Conservation (phyloP, 2,888 invertebrate species). For the Cotesia congregata region DNA sequence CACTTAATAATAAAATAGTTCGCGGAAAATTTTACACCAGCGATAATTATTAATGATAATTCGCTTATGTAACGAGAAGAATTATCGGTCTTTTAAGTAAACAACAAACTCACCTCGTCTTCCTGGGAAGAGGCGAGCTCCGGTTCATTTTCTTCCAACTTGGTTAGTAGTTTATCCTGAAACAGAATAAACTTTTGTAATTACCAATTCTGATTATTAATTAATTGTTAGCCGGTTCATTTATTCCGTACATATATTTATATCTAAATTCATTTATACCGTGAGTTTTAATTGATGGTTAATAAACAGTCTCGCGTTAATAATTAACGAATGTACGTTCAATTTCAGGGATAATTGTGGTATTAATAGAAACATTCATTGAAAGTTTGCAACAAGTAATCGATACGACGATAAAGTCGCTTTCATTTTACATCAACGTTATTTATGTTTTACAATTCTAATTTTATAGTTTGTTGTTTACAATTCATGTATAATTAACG, state of each 20-base stretch:
- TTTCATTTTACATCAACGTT: constrained; percentile 42
- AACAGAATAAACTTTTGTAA: constrained; percentile 62
- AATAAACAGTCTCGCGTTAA: too few relatives aligned
- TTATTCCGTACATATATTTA: neutral
- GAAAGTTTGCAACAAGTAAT: constrained; percentile 49
- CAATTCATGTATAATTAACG: neutral
- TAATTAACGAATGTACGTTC: constrained; percentile 7
- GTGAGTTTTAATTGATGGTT: too few relatives aligned
- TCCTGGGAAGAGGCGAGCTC: constrained; percentile 91
- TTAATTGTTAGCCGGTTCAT: too few relatives aligned
- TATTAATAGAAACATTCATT: constrained; percentile 46
- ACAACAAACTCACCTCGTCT: constrained; percentile 81
- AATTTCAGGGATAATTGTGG: constrained; percentile 31
- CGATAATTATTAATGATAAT: too few relatives aligned
- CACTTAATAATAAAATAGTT: too few relatives aligned
- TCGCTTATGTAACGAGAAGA: too few relatives aligned
- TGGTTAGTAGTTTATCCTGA: constrained; percentile 91
- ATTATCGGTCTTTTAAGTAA: too few relatives aligned
- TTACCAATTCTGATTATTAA: neutral
- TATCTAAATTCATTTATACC: neutral
- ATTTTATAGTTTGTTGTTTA: neutral
- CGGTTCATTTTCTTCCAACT: constrained; percentile 92
- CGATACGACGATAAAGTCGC: constrained; percentile 45
- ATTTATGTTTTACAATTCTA: constrained; percentile 1
- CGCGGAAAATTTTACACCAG: too few relatives aligned